Evolutionary conservation across 2,113 vertebrate genomes (phyloP).

Genomic region (Origma solitaria): DNA sequence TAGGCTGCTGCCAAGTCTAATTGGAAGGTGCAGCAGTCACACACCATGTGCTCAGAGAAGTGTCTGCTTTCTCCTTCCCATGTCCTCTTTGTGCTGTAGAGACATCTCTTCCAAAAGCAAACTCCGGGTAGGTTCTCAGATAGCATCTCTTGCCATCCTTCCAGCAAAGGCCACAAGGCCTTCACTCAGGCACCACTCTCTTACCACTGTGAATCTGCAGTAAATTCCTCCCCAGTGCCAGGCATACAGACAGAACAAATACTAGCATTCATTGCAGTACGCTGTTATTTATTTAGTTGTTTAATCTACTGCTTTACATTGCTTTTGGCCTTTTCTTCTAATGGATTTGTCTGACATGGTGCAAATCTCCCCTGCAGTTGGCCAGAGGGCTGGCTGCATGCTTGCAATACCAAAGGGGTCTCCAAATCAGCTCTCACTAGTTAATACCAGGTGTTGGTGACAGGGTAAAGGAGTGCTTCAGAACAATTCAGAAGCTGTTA

Average conservation of each 20-base stretch:
- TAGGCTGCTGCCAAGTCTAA: not conserved
- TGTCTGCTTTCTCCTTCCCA: not conserved
- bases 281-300: slow-evolving; percentile 4
- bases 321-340: slow-evolving; percentile 26
- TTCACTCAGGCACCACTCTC: not conserved
- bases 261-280: not conserved
- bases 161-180: not conserved
- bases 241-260: not conserved
- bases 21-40: not conserved
- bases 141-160: not conserved
- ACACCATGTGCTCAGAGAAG: not conserved
- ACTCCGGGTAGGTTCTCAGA: not conserved
- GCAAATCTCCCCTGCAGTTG: not conserved
- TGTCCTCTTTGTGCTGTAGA: not conserved
- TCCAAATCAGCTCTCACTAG: not conserved
- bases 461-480: not conserved
- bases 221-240: not conserved
- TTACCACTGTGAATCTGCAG: not conserved
- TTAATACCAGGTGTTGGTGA: not conserved
- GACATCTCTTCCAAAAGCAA: not conserved
- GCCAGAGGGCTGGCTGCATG: accelerated
- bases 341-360: slow-evolving; percentile 25
- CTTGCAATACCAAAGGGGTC: not conserved
- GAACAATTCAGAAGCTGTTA: not conserved
- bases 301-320: slow-evolving; percentile 7